Evolutionary conservation across 2,888 invertebrate genomes (phyloP), one percentile per base, ranked within the genome.

Genomic region (Netelia virgata): DNA sequence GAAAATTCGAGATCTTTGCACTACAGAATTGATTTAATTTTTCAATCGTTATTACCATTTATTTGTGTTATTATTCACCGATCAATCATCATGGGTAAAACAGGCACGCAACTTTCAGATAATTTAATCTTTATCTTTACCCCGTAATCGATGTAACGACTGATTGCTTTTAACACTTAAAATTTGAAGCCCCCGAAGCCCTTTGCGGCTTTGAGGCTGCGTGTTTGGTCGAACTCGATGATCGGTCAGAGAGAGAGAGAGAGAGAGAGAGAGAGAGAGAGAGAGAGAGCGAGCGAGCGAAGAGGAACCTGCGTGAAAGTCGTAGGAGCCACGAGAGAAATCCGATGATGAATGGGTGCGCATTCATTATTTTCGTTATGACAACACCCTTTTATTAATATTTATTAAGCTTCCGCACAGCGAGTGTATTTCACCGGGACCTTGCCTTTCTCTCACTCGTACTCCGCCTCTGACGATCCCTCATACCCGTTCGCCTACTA

Each of bases 341-440:
- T 53, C 63, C 20, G 55, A 79, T 83, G 79, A 83, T 79, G 64
- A 83, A 83, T 79, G 79, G 70, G 16, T 74, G 61, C 36, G 47
- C 83, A 78, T 78, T 74, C 63, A 78, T 83, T 83, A 83, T 79
- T 78, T 64, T 83, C 78, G 55, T 79, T 61, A 63, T 74, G 69
- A 70, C 74, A 79, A 83, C 79, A 64, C 79, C 79, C 75, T 83
- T 79, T 79, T 79, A 79, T 83, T 75, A 78, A 83, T 79, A 83
- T 83, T 83, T 79, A 83, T 83, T 70, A 72, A 83, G 74, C 64
- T 72, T 53, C 75, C 70, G 69, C 69, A 43, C 61, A 50, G 74
- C 16, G 64, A 69, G 36, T 53, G 50, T 74, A 74, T 69, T 68
- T 68, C 72, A 83, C 36, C 53, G 55, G 8, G 43, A 41, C 36